Evolutionary conservation across 2,113 vertebrate genomes (phyloP), one percentile per base, ranked within the genome.

Genomic region (Dendropsophus ebraccatus): DNA sequence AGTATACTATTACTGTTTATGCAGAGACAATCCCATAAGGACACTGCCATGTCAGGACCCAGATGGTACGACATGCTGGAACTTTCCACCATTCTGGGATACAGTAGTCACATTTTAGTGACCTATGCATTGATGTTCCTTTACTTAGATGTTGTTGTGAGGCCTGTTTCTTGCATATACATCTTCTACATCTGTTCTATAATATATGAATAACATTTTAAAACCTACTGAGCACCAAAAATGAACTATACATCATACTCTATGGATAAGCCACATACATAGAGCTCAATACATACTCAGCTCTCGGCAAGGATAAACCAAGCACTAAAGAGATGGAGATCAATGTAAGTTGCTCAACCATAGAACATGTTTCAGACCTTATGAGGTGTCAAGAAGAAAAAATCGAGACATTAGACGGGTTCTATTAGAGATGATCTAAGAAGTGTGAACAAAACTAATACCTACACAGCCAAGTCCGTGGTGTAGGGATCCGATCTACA

Each of bases 401-500:
- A 17, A 76, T 37, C 1, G 8, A 16, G n/a, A 76, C 23, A 19
- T 45, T 62, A 41, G 23, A 80, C 16, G 23, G 35, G 11, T 62
- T 37, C 75, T 62, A 80, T 1, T 56, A 35, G 17, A 79, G 5
- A 5, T 58, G 37, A 79, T 19, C 30, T 25, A 60, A 21, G 58
- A 88, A 89, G 25, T 47, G 82, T 75, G 78, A 87, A 49, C 45
- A 88, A 87, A 91, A 87, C 78, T 82, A 89, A 91, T 94, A 99
- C 97, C 91, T 93, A 99, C 98, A 94, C 97, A 99, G 90, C 97
- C 97, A 83, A 99, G 96, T 87, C 98, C 98, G 1, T 97, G 98
- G 88, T 99, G 98, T 83, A 99, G 92, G 81, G 98, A 98, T 92
- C 98, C 98, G 14, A 99, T 99, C 98, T 99, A 89, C 79, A 92